Conservation (phyloP, 2,888 invertebrate genomes). For the Polylopha cassiicola region DNA sequence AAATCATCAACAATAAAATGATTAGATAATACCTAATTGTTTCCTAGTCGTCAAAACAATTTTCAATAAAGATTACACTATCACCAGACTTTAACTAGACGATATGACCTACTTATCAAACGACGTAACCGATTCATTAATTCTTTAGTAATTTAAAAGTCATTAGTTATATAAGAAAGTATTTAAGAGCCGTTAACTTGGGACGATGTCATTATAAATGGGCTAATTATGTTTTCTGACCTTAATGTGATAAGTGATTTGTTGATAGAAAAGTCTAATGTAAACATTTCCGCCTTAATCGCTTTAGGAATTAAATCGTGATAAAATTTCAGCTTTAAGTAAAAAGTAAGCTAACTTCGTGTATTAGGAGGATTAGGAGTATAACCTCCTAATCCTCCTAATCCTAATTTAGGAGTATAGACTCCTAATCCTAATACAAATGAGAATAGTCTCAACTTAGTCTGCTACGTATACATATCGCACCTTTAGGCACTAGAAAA, state of each 20-base stretch:
- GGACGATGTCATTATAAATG: not conserved
- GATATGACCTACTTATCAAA: conserved; percentile 5
- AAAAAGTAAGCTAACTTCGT: too few species aligned
- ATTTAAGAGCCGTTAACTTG: conserved; percentile 5
- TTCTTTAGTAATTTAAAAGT: conserved; percentile 3
- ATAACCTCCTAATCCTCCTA: too few species aligned
- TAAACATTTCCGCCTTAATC: conserved; percentile 1
- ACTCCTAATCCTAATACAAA: too few species aligned
- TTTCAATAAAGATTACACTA: not conserved
- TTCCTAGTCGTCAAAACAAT: not conserved
- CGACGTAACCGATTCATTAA: conserved; percentile 6
- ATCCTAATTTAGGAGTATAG: too few species aligned
- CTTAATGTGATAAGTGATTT: conserved; percentile 11
- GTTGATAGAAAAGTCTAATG: conserved; percentile 1
- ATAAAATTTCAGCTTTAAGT: too few species aligned
- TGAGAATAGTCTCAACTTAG: too few species aligned
- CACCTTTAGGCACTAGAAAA: too few species aligned
- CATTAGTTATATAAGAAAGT: conserved; percentile 14
- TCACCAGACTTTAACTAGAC: conserved; percentile 11
- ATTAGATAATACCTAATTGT: conserved; percentile 1
- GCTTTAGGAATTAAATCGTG: not conserved
- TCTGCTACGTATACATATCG: too few species aligned
- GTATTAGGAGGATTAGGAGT: too few species aligned
- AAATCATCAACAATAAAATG: too few species aligned
- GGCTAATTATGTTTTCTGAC: conserved; percentile 9